Evolutionary conservation across 2,113 vertebrate genomes (phyloP).

Genomic region (Leptocoma aspasia): DNA sequence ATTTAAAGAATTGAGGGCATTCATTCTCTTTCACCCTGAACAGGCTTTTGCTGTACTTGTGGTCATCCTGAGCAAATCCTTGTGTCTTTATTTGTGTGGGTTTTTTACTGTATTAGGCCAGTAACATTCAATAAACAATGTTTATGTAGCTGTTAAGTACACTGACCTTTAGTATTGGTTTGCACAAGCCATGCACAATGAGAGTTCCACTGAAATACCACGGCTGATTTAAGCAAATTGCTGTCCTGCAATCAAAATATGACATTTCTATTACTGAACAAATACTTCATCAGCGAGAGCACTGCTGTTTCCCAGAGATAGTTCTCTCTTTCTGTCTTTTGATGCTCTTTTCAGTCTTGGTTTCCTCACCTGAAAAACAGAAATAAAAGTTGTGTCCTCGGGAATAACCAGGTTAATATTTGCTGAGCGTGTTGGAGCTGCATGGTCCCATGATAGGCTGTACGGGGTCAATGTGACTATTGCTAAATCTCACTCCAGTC

Average conservation of each 20-base stretch:
- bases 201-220: conserved; percentile 20
- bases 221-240: conserved; percentile 7
- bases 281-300: background rate
- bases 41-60: background rate
- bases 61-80: conserved; percentile 12
- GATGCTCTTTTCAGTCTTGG: background rate
- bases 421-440: conserved; percentile 44
- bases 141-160: conserved; percentile 33
- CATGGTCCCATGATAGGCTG: conserved; percentile 28
- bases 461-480: conserved; percentile 51
- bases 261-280: background rate
- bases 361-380: conserved; percentile 1
- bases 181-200: background rate
- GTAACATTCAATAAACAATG: conserved; percentile 5
- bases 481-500: conserved; percentile 60
- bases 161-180: conserved; percentile 53
- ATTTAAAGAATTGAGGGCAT: background rate
- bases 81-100: background rate
- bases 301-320: rapidly evolving
- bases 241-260: conserved; percentile 35
- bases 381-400: background rate
- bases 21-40: background rate
- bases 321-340: background rate
- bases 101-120: background rate
- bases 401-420: conserved; percentile 57